A percentile compares a stretch with the other conserved stretches of the same genome.
Conservation (phyloP, 2,888 invertebrate genomes). For the Machimus rusticus region DNA sequence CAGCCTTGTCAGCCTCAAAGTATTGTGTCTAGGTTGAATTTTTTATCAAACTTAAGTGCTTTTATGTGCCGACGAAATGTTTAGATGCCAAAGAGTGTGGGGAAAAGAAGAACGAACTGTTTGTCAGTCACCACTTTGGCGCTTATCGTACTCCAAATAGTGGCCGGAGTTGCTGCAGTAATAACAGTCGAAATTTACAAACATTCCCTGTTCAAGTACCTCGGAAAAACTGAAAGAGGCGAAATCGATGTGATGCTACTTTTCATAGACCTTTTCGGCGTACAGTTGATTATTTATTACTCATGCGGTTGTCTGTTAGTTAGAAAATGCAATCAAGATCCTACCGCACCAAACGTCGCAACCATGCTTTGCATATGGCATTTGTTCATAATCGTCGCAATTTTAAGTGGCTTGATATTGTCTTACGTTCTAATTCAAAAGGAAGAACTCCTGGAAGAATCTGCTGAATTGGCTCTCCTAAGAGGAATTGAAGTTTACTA, state of each 20-base stretch:
- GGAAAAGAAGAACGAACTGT: conserved; percentile 16
- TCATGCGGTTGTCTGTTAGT: conserved; percentile 41
- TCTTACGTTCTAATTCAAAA: conserved; percentile 33
- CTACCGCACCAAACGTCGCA: conserved; percentile 42
- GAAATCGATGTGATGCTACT: conserved; percentile 40
- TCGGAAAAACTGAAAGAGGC: conserved; percentile 35
- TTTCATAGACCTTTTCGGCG: conserved; percentile 43
- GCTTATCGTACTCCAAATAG: conserved; percentile 41
- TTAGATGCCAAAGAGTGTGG: conserved; percentile 43
- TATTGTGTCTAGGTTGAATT: background rate
- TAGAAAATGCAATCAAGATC: conserved; percentile 30
- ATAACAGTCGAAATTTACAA: background rate
- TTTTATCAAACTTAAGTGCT: background rate
- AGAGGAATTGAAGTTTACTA: conserved; percentile 60
- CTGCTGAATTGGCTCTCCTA: conserved; percentile 53
- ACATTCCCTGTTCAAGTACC: conserved; percentile 32
- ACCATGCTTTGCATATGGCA: conserved; percentile 46
- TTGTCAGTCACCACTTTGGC: conserved; percentile 18
- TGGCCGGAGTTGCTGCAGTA: background rate
- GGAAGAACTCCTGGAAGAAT: conserved; percentile 1
- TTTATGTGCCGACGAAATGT: conserved; percentile 43
- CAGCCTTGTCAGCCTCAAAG: background rate
- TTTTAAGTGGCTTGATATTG: conserved; percentile 41
- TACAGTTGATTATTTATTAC: conserved; percentile 43
- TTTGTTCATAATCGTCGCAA: conserved; percentile 43